Evolutionary conservation across 2,888 invertebrate species (phyloP), one percentile per base, ranked within the genome.

Genomic region (Flabesymbios commensalis): DNA sequence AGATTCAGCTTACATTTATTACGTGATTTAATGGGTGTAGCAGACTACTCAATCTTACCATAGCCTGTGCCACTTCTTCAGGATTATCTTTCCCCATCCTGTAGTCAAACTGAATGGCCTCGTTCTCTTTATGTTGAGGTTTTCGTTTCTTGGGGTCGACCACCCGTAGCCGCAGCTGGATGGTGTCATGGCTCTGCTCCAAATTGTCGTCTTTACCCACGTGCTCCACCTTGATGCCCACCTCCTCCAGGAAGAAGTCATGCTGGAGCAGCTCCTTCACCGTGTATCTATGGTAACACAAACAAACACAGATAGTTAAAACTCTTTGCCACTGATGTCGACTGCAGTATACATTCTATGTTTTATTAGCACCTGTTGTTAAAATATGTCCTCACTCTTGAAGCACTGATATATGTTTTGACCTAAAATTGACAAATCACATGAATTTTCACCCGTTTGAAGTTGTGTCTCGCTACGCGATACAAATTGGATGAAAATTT

Each of bases 21-120:
- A n/a, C n/a, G n/a, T n/a, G n/a, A n/a, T n/a, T n/a, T n/a, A n/a
- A n/a, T n/a, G n/a, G n/a, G n/a, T n/a, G n/a, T n/a, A n/a, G n/a
- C n/a, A n/a, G n/a, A n/a, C n/a, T n/a, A n/a, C n/a, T n/a, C n/a
- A 5, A 36, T 33, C 64, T 29, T 47, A 71, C 71, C 96, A 97
- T 94, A 82, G 95, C 96, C 78, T 90, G 90, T 57, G 95, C 93
- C 41, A 98, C 92, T 77, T 94, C 93, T 77, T 96, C 94, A 63
- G 93, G 92, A 79, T 93, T 90, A 83, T 99, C 99, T 61, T 87
- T 87, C 71, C 89, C 89, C 75, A 95, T 89, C 83, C 97, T 94
- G 84, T 95, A 99, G 74, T 96, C 95, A 85, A 99, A 99, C 84
- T 98, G 97, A 72, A 99, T 96, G 14, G 98, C 98, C 83, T 99